Base-by-base conservation (phyloP, 2,113 vertebrate species). In the Neodontobutis hainanensis region DNA sequence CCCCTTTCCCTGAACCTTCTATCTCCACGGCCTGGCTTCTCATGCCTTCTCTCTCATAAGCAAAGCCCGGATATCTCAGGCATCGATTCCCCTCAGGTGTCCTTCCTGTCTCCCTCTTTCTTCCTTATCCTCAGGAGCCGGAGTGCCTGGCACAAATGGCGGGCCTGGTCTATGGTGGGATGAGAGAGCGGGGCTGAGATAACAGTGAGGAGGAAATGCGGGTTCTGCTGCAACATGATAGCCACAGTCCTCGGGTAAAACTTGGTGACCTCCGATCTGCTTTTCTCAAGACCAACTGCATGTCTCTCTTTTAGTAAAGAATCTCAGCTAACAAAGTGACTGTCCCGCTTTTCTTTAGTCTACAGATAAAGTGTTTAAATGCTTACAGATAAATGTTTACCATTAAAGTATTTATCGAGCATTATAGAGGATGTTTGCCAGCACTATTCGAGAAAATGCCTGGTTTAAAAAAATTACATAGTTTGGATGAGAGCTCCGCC, bases 11-110 rank as follows among this genome's bases (percentile, higher is more conserved):
- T 86, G 87, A 89, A 90, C 81, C 75, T 69, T 77, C 45, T 83
- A 70, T 65, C 79, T 71, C 70, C 56, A 35, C 66, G 72, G 43
- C 42, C 58, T 48, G 58, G 36, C 46, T 42, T 70, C 72, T 74
- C 16, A 55, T 63, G 59, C 40, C 38, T 56, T 62, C 68, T 73
- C 57, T 67, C 78, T 50, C 63, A 88, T 88, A 85, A 91, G 84
- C 73, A 87, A 89, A 91, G 85, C 89, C 90, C 84, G 82, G 90
- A 91, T 91, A 91, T 91, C 91, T 90, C 83, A 83, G 89, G 78
- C 88, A 92, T 92, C 77, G 90, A 90, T 91, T 91, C 87, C 88
- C 91, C 88, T 91, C 91, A 90, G 90, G 91, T 92, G 90, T 92
- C 91, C 92, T 93, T 92, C 92, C 91, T 92, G 91, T 92, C 88